Evolutionary conservation across 2,113 vertebrate species (phyloP).

Genomic region (Cephalophus harveyi): DNA sequence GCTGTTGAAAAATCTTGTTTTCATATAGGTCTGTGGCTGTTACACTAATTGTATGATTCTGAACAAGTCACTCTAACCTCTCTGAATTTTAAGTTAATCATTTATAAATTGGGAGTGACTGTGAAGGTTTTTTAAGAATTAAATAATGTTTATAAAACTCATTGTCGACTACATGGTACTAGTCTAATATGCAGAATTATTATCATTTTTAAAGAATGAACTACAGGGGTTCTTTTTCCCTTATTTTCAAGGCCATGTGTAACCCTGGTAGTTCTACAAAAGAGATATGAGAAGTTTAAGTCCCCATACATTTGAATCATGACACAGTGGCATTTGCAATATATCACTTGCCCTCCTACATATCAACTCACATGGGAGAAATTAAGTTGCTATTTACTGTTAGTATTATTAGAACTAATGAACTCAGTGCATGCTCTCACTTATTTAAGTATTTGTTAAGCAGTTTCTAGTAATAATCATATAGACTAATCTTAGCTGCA

Average conservation of each 20-base stretch:
- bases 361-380: neutral
- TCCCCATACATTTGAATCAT: neutral
- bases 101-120: neutral
- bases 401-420: conserved; percentile 19
- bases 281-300: neutral
- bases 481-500: neutral
- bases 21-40: neutral
- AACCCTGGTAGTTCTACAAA: neutral
- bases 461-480: neutral
- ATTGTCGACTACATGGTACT: neutral
- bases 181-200: neutral
- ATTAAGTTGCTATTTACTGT: neutral
- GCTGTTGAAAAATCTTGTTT: neutral
- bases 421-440: conserved; percentile 5
- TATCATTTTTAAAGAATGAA: neutral
- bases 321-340: neutral
- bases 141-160: neutral
- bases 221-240: neutral
- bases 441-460: conserved; percentile 10
- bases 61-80: neutral
- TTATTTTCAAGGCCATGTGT: neutral
- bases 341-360: neutral
- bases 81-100: neutral
- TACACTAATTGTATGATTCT: neutral
- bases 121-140: neutral